A percentile compares a stretch with the other conserved stretches of the same genome.
These are phyloP conservation scores for Mamestra configurata DNA, from an alignment of 1,140 invertebrate genomes.

Conservation along the genomic window DNA sequence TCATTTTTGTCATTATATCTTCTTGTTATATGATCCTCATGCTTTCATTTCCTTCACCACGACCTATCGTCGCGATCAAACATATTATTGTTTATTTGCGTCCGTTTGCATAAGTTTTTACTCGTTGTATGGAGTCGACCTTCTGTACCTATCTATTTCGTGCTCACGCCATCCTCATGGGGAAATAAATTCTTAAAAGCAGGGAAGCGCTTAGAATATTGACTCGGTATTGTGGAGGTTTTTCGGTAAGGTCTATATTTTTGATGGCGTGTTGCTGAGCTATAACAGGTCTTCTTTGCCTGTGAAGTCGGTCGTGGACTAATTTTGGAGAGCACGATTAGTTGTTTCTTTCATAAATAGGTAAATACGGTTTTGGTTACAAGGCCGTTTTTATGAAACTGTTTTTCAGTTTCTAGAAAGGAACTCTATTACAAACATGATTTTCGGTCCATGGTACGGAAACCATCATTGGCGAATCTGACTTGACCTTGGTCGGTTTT, in stretches of 20 bases:
- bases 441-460: too few relatives aligned
- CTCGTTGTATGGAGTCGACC: neutral
- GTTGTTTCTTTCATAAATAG: neutral
- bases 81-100: too few relatives aligned
- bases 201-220: slow-evolving; percentile 10
- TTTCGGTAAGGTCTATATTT: neutral
- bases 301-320: slow-evolving; percentile 23
- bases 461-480: too few relatives aligned
- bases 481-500: too few relatives aligned
- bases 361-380: neutral
- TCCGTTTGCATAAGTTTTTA: neutral
- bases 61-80: too few relatives aligned
- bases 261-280: neutral
- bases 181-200: slow-evolving; percentile 20
- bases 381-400: neutral
- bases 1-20: too few relatives aligned
- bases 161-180: neutral
- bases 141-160: neutral
- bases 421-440: too few relatives aligned
- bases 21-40: too few relatives aligned
- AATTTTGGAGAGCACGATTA: neutral
- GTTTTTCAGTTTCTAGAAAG: too few relatives aligned
- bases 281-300: slow-evolving; percentile 21
- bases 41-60: too few relatives aligned
- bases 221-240: neutral